Evolutionary conservation across 2,888 invertebrate species (phyloP).

Genomic region (Cantharis lateralis): DNA sequence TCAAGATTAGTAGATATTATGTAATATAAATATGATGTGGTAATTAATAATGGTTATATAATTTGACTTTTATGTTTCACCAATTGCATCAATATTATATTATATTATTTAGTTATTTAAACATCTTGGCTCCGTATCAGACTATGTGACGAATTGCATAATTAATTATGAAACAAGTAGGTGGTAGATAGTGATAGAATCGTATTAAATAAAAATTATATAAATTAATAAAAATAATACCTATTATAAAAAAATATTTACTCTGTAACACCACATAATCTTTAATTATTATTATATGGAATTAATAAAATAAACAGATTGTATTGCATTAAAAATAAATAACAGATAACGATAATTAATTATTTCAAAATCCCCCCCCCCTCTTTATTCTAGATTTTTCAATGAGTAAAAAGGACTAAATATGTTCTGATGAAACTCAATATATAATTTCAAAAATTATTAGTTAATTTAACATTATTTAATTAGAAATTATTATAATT

Average conservation of each 20-base stretch:
- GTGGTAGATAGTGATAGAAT: not conserved
- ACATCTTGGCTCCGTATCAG: conserved; percentile 2
- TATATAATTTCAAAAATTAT: too few relatives aligned
- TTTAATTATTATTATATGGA: not conserved
- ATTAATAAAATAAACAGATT: not conserved
- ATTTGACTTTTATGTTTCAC: not conserved
- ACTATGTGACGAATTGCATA: not conserved
- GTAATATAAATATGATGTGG: not conserved
- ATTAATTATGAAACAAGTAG: not conserved
- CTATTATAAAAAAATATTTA: not conserved
- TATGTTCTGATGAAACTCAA: too few relatives aligned
- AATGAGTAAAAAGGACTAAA: not conserved
- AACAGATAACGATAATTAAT: not conserved
- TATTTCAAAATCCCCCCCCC: not conserved
- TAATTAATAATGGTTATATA: not conserved
- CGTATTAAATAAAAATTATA: not conserved
- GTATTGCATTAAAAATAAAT: not conserved
- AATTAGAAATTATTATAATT: too few relatives aligned
- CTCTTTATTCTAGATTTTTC: not conserved
- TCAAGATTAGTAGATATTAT: not conserved
- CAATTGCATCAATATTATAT: not conserved
- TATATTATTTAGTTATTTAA: not conserved
- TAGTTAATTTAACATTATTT: too few relatives aligned
- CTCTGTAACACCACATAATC: not conserved
- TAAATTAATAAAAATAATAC: not conserved